These are phyloP conservation scores for Calycopis cecrops DNA, from an alignment of 1,140 invertebrate genomes.

Conservation along the genomic window DNA sequence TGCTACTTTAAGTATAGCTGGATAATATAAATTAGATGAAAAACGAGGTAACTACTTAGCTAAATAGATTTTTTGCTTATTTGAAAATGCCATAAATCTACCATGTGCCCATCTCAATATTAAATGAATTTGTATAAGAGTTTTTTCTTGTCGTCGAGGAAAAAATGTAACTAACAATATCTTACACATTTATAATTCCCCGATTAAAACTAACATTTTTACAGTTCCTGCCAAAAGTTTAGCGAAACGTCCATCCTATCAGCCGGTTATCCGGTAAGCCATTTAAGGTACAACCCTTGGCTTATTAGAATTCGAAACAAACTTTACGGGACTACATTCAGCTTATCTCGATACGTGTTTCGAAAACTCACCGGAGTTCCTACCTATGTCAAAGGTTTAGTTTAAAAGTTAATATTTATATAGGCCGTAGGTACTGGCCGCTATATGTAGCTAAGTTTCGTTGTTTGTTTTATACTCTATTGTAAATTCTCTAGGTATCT, in stretches of 20 bases:
- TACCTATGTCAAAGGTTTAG: slow-evolving; percentile 26
- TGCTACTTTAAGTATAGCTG: too few species aligned
- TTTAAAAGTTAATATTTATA: slow-evolving; percentile 17
- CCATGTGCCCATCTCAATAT: too few species aligned
- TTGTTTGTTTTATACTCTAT: background rate
- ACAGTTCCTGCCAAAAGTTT: slow-evolving; percentile 18
- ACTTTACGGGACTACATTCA: slow-evolving; percentile 53
- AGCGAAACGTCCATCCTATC: too few species aligned
- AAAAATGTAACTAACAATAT: too few species aligned
- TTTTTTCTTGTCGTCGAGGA: too few species aligned
- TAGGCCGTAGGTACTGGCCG: background rate
- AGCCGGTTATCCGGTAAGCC: slow-evolving; percentile 15
- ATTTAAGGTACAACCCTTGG: slow-evolving; percentile 30
- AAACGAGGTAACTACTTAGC: too few species aligned
- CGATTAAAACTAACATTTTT: slow-evolving; percentile 16
- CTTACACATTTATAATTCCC: slow-evolving; percentile 12
- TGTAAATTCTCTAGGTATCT: background rate
- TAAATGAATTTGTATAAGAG: too few species aligned
- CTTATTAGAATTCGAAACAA: slow-evolving; percentile 67
- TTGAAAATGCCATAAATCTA: too few species aligned
- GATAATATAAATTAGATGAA: too few species aligned
- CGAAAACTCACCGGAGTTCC: slow-evolving; percentile 33
- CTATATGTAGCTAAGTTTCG: slow-evolving; percentile 11
- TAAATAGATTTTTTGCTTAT: too few species aligned
- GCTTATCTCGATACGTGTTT: slow-evolving; percentile 48